phyloP scores from a whole-genome alignment of 2,888 invertebrate genomes.

The Torymus aiolomorphi region DNA sequence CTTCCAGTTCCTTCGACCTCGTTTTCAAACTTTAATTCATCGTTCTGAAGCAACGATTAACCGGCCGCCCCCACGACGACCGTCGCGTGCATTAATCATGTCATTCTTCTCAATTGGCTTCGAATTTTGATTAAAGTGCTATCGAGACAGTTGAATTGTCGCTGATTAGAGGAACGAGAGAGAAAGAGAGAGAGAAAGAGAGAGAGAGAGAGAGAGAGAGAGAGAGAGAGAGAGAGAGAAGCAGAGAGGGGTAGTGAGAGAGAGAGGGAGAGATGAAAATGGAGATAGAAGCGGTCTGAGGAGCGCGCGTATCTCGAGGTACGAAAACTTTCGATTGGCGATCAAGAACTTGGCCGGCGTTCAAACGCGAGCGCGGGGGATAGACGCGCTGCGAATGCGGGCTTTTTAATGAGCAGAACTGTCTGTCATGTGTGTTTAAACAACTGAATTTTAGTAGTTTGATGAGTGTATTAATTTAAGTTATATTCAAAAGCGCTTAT shows the following conservation, averaged over 20 bases:
- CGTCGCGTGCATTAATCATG: constrained; percentile 35
- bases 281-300: too few relatives aligned
- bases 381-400: too few relatives aligned
- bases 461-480: too few relatives aligned
- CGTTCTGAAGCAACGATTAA: constrained; percentile 15
- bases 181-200: neutral
- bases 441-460: too few relatives aligned
- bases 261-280: neutral
- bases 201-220: neutral
- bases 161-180: constrained; percentile 14
- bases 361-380: constrained; percentile 7
- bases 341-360: constrained; percentile 30
- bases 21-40: constrained; percentile 22
- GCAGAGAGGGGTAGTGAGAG: too few relatives aligned
- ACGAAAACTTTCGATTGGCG: constrained; percentile 38
- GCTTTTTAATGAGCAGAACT: too few relatives aligned
- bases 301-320: neutral
- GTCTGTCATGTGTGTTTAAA: too few relatives aligned
- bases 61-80: neutral
- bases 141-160: constrained; percentile 32
- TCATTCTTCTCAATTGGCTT: constrained; percentile 38
- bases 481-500: too few relatives aligned
- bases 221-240: too few relatives aligned
- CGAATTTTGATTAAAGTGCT: constrained; percentile 47
- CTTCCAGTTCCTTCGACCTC: neutral